These are phyloP conservation scores for Epinotia demarniana DNA, from an alignment of 2,888 invertebrate species.

Conservation along the genomic window DNA sequence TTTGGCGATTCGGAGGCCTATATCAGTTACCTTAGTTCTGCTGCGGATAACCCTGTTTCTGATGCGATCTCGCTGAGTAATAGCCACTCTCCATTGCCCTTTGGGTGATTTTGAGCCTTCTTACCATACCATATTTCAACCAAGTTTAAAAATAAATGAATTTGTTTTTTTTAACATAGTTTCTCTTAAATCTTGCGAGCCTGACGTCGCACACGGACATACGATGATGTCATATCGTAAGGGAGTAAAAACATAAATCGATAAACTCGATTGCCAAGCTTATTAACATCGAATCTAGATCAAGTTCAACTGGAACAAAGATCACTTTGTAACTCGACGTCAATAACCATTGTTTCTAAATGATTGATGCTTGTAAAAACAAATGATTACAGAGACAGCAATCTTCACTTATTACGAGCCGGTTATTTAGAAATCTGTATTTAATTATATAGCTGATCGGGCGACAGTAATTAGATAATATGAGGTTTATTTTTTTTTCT, in stretches of 20 bases:
- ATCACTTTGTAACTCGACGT: constrained; percentile 23
- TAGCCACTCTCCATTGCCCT: too few relatives aligned
- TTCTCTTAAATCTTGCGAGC: too few relatives aligned
- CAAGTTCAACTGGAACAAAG: constrained; percentile 27
- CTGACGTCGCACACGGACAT: neutral
- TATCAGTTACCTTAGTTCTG: too few relatives aligned
- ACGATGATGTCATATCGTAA: neutral
- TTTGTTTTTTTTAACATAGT: too few relatives aligned
- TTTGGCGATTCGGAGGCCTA: too few relatives aligned
- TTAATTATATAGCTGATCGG: constrained; percentile 28
- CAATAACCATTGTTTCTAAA: constrained; percentile 41
- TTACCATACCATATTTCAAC: too few relatives aligned
- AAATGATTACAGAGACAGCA: constrained; percentile 31
- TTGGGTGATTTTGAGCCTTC: too few relatives aligned
- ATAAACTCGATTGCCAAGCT: neutral
- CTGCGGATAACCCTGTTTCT: too few relatives aligned
- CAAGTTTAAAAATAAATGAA: too few relatives aligned
- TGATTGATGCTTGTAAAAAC: constrained; percentile 34
- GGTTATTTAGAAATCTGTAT: constrained; percentile 29
- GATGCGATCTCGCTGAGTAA: too few relatives aligned
- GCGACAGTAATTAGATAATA: constrained; percentile 6
- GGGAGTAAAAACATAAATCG: neutral
- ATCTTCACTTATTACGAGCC: constrained; percentile 25
- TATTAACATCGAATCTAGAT: constrained; percentile 8
- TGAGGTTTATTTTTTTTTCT: neutral